These are phyloP conservation scores for Cryptosula pallasiana DNA, from an alignment of 2,888 invertebrate species.

Conservation along the genomic window DNA sequence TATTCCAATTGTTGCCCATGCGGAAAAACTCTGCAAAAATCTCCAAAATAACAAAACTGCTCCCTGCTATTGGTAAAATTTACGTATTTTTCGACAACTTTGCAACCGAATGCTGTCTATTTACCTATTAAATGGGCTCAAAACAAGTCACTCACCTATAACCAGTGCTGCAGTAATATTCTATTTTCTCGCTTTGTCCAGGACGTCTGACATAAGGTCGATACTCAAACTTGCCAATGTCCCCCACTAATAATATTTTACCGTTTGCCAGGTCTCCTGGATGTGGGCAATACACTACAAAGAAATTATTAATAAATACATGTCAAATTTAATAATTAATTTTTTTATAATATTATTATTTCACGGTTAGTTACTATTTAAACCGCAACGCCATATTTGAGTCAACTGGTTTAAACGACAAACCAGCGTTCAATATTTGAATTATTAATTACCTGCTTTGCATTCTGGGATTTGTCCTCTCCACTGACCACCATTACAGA, in stretches of 20 bases:
- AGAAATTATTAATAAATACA: neutral
- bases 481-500: slow-evolving; percentile 93
- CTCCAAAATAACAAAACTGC: too few species aligned
- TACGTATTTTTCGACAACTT: too few species aligned
- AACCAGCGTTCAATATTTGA: too few species aligned
- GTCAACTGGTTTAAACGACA: too few species aligned
- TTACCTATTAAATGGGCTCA: too few species aligned
- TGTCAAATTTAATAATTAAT: too few species aligned
- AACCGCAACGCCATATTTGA: neutral
- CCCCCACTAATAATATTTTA: slow-evolving; percentile 83
- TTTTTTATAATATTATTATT: neutral
- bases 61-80: too few species aligned
- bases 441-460: slow-evolving; percentile 56
- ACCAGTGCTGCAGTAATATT: slow-evolving; percentile 21
- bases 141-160: slow-evolving; percentile 20
- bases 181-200: slow-evolving; percentile 42
- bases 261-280: slow-evolving; percentile 85
- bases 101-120: too few species aligned
- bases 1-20: slow-evolving; percentile 5
- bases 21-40: neutral
- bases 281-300: slow-evolving; percentile 78
- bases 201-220: slow-evolving; percentile 70
- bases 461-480: slow-evolving; percentile 81
- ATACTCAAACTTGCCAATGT: slow-evolving; percentile 93
- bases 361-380: neutral